These are phyloP conservation scores for Cyphomyrus discorhynchus DNA, from an alignment of 2,113 vertebrate species.

Conservation along the genomic window DNA sequence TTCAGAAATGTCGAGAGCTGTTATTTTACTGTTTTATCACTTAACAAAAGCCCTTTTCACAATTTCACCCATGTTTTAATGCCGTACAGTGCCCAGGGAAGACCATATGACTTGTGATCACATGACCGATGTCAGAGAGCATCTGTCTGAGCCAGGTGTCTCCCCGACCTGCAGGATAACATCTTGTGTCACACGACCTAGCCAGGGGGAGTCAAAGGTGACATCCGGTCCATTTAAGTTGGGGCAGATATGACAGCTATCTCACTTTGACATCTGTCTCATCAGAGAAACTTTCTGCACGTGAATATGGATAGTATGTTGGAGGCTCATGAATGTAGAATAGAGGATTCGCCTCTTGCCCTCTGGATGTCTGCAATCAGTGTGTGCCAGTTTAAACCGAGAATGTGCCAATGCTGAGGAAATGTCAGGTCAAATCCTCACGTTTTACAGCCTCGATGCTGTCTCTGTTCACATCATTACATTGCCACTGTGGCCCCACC, in stretches of 20 bases:
- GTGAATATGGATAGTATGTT: background rate
- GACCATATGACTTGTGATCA: background rate
- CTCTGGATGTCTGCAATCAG: conserved; percentile 35
- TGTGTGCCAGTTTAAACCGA: conserved; percentile 47
- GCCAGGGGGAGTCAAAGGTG: background rate
- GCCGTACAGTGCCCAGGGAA: background rate
- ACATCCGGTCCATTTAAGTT: background rate
- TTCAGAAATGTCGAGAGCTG: background rate
- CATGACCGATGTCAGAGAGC: background rate
- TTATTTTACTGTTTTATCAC: background rate
- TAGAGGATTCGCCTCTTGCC: background rate
- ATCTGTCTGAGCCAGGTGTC: background rate
- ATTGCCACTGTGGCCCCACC: background rate
- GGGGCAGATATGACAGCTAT: background rate
- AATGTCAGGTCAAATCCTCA: conserved; percentile 1
- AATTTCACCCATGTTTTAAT: background rate
- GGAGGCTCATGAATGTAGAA: background rate
- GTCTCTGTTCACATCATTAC: background rate
- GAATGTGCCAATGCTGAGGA: conserved; percentile 42
- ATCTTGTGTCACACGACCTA: background rate
- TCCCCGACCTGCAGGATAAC: background rate
- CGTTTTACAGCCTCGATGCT: background rate
- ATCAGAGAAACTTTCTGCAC: background rate
- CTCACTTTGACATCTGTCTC: background rate
- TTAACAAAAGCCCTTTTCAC: background rate